Evolutionary conservation across 2,888 invertebrate species (phyloP), one percentile per base, ranked within the genome.

Genomic region (Rotaria macrura): DNA sequence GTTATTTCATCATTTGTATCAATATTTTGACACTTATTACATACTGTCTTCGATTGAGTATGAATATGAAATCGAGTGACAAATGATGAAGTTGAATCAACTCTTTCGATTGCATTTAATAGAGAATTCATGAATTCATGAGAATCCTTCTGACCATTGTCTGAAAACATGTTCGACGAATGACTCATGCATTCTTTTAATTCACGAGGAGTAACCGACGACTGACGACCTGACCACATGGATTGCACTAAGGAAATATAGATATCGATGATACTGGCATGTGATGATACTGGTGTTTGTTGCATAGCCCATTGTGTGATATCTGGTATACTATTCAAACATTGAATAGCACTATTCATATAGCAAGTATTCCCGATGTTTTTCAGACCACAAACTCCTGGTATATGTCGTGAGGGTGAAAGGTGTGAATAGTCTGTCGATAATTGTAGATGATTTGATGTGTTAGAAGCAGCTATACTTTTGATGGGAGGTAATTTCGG

Each of bases 51-150:
- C 23, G 79, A 79, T 79, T 43, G 23, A 43, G 43, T 79, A 79
- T 79, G 25, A 43, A 79, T 40, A n/a, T 7, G 43, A 40, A 79
- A 40, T 2, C 40, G 79, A 25, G 40, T 10, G 1, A 25, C 34
- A 43, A 79, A 2, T 5, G 34, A 25, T 40, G 79, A 38, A 40
- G 43, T 12, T 79, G 40, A 43, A 43, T 79, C 79, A n/a, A 25
- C 43, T 79, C 10, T 3, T 79, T 79, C 38, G 10, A 79, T 23
- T 5, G n/a, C 25, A 43, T 38, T 79, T 25, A 79, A 2, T 1
- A 79, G n/a, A 25, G 43, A 43, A 43, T 79, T 79, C 79, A 79
- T 79, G n/a, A 40, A 79, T 79, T 79, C 79, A n/a, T 79, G 79
- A 9, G 79, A 79, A 79, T 79, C 79, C 14, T 43, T 79, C 5